Evolutionary conservation across 1,140 invertebrate species (phyloP), one percentile per base, ranked within the genome.

Genomic region (Heliconius himera): DNA sequence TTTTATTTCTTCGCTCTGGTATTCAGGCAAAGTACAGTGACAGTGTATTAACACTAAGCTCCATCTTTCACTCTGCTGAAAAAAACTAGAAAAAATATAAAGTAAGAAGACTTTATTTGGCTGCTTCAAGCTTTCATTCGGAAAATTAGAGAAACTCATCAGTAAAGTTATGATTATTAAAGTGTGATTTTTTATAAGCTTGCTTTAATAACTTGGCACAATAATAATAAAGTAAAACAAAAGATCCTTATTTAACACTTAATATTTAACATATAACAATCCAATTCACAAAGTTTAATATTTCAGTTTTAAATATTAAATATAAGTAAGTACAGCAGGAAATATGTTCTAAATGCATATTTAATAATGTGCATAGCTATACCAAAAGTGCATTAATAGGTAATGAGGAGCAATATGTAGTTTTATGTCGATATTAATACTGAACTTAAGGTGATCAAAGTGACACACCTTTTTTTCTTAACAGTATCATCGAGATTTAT

Each of bases 381-480:
- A 46, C 3, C 41, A 4, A 46, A 46, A 46, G 41, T 54, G 51
- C 51, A 54, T 54, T 54, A 54, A 20, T n/a, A 54, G 5, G 51
- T 54, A 20, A 54, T 54, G 18, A n/a, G 8, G 2, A 9, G 2
- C 51, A 54, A 54, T 54, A 56, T 3, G n/a, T 22, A 56, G n/a
- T 56, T 56, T 22, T 22, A 56, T 56, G 22, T 56, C n/a, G n/a
- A 22, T 22, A 56, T 9, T 56, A 22, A 22, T 56, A 9, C 9
- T 56, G 0, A 22, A 22, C 54, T 56, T 22, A 56, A 9, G 22
- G 54, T 56, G n/a, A 2, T 56, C 1, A 66, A 66, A 66, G 22
- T 29, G 78, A 73, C 77, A 78, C 77, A 74, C 70, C 81, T 80
- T 73, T 70, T 51, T 70, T 33, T 74, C 66, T 46, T 16, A 46